Evolutionary conservation across 2,888 invertebrate genomes (phyloP).

Genomic region (Pasiphila rectangulata): DNA sequence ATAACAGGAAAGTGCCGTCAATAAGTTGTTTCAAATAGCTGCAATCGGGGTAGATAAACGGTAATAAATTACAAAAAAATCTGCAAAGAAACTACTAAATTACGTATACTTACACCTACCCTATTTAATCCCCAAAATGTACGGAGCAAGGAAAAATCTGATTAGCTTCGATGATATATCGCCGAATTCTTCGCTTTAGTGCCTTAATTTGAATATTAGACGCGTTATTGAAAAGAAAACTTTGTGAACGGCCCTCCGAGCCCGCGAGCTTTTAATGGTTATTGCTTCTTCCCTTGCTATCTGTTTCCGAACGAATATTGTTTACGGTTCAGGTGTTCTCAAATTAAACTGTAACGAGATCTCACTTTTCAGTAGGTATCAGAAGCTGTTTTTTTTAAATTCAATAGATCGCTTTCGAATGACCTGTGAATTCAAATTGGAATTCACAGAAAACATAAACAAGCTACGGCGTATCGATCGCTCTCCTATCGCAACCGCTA

Average conservation of each 20-base stretch:
- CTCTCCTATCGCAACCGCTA: conserved; percentile 28
- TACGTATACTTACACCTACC: conserved; percentile 31
- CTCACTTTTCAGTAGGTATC: not conserved
- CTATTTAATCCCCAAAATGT: conserved; percentile 37
- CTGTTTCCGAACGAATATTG: conserved; percentile 44
- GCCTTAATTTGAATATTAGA: conserved; percentile 80
- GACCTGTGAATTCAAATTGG: not conserved
- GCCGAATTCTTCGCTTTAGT: conserved; percentile 72
- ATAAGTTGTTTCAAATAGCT: conserved; percentile 12
- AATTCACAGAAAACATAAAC: conserved; percentile 1
- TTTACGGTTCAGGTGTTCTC: conserved; percentile 47
- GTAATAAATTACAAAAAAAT: conserved; percentile 27
- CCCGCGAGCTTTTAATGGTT: conserved; percentile 76
- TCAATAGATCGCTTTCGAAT: not conserved
- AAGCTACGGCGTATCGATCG: conserved; percentile 24
- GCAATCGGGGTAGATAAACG: conserved; percentile 14
- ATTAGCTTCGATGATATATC: conserved; percentile 72
- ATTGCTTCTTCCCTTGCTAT: conserved; percentile 66
- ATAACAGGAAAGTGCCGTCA: conserved; percentile 1
- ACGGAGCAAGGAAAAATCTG: conserved; percentile 38
- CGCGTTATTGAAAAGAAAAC: conserved; percentile 80
- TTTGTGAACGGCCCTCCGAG: conserved; percentile 72
- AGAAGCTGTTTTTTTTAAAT: not conserved
- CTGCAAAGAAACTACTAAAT: conserved; percentile 33
- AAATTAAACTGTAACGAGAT: conserved; percentile 14